Conservation (phyloP, 1,140 invertebrate species). For the Cherax quadricarinatus region DNA sequence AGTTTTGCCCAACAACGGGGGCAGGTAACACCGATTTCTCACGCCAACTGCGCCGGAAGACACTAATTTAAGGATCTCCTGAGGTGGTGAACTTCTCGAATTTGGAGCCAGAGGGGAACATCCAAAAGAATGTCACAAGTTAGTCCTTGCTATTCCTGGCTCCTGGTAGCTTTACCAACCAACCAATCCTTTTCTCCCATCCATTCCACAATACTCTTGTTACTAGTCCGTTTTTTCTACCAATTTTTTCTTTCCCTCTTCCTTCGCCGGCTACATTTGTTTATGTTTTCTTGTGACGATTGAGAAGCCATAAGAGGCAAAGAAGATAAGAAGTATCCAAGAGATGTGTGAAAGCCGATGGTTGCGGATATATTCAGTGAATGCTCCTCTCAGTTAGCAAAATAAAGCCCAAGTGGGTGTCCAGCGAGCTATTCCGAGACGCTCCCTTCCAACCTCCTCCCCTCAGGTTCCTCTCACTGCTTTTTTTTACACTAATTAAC, state of each 20-base stretch:
- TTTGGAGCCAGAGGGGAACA: slow-evolving; percentile 53
- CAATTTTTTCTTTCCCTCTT: slow-evolving; percentile 24
- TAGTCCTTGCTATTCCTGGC: slow-evolving; percentile 18
- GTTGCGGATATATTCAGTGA: background rate
- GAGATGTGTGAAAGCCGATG: slow-evolving; percentile 39
- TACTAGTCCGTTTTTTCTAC: slow-evolving; percentile 16
- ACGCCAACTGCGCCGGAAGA: slow-evolving; percentile 46
- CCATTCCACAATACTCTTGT: background rate
- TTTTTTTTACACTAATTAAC: slow-evolving; percentile 68
- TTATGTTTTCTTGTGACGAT: slow-evolving; percentile 17
- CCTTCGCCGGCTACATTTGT: slow-evolving; percentile 12
- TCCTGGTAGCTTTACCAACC: slow-evolving; percentile 44
- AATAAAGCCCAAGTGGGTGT: background rate
- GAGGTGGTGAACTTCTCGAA: slow-evolving; percentile 51
- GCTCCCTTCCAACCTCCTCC: slow-evolving; percentile 37
- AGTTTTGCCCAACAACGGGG: slow-evolving; percentile 60
- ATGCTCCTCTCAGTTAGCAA: slow-evolving; percentile 4
- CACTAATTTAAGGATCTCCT: slow-evolving; percentile 56
- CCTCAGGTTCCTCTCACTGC: slow-evolving; percentile 33
- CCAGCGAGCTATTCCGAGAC: slow-evolving; percentile 14
- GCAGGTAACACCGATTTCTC: slow-evolving; percentile 70
- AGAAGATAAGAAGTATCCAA: slow-evolving; percentile 52
- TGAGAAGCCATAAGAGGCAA: slow-evolving; percentile 52
- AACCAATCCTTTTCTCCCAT: slow-evolving; percentile 7
- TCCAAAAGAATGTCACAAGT: background rate